A percentile compares a stretch with the other conserved stretches of the same genome.
These are phyloP conservation scores for Sebastes vulpes DNA, from an alignment of 2,797 vertebrate species.

Conservation along the genomic window DNA sequence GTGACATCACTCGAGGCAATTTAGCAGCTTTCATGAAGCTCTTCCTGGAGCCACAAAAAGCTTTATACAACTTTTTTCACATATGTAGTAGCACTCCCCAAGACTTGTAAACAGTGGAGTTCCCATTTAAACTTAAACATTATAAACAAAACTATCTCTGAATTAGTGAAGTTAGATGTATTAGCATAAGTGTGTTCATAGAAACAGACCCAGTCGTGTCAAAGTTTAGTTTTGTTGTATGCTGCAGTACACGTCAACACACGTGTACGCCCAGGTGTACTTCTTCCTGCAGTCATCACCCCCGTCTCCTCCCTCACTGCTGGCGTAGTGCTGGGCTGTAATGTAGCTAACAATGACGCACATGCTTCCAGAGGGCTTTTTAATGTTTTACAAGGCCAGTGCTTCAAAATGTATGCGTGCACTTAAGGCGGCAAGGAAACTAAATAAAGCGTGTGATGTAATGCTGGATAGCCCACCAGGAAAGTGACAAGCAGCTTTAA, in stretches of 20 bases:
- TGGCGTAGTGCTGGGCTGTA: constrained; percentile 30
- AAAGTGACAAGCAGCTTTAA: constrained; percentile 61
- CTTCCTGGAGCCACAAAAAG: neutral
- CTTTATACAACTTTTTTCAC: neutral
- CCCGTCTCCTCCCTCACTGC: constrained; percentile 13
- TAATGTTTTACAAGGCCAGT: constrained; percentile 82
- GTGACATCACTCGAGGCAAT: neutral
- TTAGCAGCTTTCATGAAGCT: neutral
- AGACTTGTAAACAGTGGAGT: neutral
- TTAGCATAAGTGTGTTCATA: neutral
- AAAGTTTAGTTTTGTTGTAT: neutral
- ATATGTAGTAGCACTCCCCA: neutral
- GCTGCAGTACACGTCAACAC: neutral
- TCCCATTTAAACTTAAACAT: neutral
- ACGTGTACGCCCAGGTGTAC: neutral
- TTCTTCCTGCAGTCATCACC: neutral
- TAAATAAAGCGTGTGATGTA: constrained; percentile 78
- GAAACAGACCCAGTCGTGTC: neutral
- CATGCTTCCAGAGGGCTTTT: constrained; percentile 68
- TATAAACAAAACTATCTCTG: neutral
- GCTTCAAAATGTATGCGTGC: constrained; percentile 77
- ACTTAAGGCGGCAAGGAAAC: constrained; percentile 72
- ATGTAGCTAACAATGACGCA: constrained; percentile 71
- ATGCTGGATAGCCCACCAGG: constrained; percentile 56
- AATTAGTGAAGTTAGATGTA: neutral